Conservation (phyloP, 2,888 invertebrate species). For the Anoplius nigerrimus region DNA sequence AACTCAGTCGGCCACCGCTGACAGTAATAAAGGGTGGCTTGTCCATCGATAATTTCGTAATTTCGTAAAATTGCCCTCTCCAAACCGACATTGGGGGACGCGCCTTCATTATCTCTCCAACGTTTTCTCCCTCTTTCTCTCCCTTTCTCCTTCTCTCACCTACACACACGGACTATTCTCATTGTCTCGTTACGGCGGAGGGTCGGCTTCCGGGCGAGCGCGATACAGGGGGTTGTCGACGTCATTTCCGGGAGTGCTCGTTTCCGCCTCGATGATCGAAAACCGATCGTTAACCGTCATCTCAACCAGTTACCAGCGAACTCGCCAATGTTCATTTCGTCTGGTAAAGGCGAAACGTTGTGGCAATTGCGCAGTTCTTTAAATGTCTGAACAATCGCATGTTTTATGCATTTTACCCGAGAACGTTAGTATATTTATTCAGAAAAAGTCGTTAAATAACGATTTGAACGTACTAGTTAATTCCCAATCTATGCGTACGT, state of each 20-base stretch:
- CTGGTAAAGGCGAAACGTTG: no score
- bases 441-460: no score
- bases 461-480: no score
- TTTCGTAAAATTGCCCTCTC: conserved; percentile 59
- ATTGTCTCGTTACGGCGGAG: conserved; percentile 42
- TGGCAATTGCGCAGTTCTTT: no score
- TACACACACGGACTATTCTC: no score
- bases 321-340: no score
- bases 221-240: conserved; percentile 64
- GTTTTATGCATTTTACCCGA: no score
- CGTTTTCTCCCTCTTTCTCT: conserved; percentile 19
- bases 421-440: no score
- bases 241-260: conserved; percentile 68
- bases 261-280: conserved; percentile 33
- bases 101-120: conserved; percentile 14
- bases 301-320: background rate
- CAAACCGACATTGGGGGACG: conserved; percentile 21
- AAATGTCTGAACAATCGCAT: no score
- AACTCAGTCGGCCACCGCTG: conserved; percentile 8
- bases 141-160: conserved; percentile 9
- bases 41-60: conserved; percentile 58
- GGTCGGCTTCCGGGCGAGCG: conserved; percentile 62
- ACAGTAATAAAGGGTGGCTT: conserved; percentile 34
- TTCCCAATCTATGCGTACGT: no score
- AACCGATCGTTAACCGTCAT: conserved; percentile 30